A percentile compares a stretch with the other conserved stretches of the same genome.
These are phyloP conservation scores for Notolabrus celidotus DNA, from an alignment of 2,797 vertebrate genomes.

Conservation along the genomic window DNA sequence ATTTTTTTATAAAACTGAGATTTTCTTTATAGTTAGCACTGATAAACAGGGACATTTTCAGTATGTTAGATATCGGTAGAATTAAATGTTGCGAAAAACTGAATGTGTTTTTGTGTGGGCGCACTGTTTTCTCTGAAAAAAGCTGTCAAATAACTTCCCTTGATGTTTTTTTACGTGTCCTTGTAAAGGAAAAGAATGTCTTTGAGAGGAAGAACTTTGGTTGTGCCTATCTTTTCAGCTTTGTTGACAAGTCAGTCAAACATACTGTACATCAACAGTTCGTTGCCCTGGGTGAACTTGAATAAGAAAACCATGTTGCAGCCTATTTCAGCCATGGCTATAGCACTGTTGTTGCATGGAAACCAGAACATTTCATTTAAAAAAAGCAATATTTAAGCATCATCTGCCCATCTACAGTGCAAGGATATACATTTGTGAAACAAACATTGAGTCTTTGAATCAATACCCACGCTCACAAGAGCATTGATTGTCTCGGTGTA, in stretches of 20 bases:
- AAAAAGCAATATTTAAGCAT: constrained; percentile 17
- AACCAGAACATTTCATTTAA: constrained; percentile 48
- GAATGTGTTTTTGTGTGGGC: constrained; percentile 40
- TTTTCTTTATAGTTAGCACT: constrained; percentile 47
- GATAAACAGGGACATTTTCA: constrained; percentile 28
- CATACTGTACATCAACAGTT: constrained; percentile 36
- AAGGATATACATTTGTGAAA: constrained; percentile 17
- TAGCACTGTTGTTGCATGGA: constrained; percentile 43
- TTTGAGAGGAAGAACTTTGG: constrained; percentile 19
- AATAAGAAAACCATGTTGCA: constrained; percentile 40
- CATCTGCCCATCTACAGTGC: not conserved
- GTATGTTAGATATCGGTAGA: constrained; percentile 30
- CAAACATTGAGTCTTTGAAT: constrained; percentile 3
- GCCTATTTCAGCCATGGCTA: constrained; percentile 14
- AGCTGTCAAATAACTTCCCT: constrained; percentile 21
- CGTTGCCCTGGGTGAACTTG: constrained; percentile 64
- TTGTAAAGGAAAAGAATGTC: constrained; percentile 14
- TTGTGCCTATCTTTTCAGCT: constrained; percentile 33
- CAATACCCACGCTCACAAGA: not conserved
- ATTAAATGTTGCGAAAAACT: constrained; percentile 17
- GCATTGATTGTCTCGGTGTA: not conserved
- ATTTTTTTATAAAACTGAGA: constrained; percentile 41
- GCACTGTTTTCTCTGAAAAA: constrained; percentile 30
- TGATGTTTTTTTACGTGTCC: constrained; percentile 28
- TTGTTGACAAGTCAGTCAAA: constrained; percentile 18